Evolutionary conservation across 2,113 vertebrate species (phyloP).

Genomic region (Labeo catla): DNA sequence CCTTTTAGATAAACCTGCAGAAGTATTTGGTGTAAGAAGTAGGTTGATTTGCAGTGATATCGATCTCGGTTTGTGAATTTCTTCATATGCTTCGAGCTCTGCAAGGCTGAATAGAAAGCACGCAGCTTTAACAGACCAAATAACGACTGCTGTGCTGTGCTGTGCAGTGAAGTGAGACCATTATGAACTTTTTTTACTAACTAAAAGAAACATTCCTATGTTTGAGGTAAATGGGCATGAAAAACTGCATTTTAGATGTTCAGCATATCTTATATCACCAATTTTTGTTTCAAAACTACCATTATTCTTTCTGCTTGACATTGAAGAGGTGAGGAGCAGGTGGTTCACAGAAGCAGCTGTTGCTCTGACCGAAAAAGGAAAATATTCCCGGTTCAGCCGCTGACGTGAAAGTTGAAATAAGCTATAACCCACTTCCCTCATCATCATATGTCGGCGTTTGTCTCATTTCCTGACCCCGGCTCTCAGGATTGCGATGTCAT

Average conservation of each 20-base stretch:
- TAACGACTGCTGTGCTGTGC: slow-evolving; percentile 57
- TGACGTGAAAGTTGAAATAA: slow-evolving; percentile 71
- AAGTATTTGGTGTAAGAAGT: background rate
- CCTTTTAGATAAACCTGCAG: background rate
- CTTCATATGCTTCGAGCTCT: background rate
- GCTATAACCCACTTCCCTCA: slow-evolving; percentile 69
- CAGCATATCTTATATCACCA: slow-evolving; percentile 53
- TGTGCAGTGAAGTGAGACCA: slow-evolving; percentile 49
- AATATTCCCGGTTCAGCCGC: slow-evolving; percentile 66
- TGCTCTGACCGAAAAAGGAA: slow-evolving; percentile 60
- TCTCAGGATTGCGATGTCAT: slow-evolving; percentile 63
- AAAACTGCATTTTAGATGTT: slow-evolving; percentile 59
- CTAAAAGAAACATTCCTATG: slow-evolving; percentile 61
- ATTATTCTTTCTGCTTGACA: slow-evolving; percentile 57
- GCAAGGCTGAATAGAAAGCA: slow-evolving; percentile 4
- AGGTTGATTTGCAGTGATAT: background rate
- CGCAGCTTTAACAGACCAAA: slow-evolving; percentile 25
- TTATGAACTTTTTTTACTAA: slow-evolving; percentile 52
- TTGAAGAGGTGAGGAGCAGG: slow-evolving; percentile 71
- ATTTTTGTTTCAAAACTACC: slow-evolving; percentile 55
- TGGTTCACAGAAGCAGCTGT: slow-evolving; percentile 65
- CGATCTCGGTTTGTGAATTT: background rate
- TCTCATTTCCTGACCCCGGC: slow-evolving; percentile 75
- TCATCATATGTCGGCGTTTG: slow-evolving; percentile 66
- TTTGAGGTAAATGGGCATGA: slow-evolving; percentile 58